These are phyloP conservation scores for Ctenosaura bakeri DNA, from an alignment of 2,797 vertebrate genomes.

Conservation along the genomic window DNA sequence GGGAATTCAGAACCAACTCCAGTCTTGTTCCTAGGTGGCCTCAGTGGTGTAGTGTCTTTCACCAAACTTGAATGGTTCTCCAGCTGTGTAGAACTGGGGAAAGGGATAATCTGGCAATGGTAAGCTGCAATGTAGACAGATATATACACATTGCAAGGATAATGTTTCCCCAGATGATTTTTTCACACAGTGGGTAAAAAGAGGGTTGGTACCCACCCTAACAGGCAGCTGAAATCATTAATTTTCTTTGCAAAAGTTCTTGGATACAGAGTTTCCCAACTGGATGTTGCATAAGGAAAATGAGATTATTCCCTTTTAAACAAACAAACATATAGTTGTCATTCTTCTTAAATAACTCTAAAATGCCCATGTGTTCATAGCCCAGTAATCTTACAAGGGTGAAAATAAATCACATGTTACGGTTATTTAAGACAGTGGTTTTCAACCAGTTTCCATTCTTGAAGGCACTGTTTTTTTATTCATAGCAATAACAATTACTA, in stretches of 20 bases:
- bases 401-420: no score
- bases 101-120: neutral
- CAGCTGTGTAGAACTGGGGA: neutral
- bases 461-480: no score
- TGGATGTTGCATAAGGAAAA: neutral
- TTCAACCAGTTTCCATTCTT: no score
- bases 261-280: neutral
- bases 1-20: no score
- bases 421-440: no score
- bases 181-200: neutral
- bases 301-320: neutral
- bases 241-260: neutral
- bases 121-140: neutral
- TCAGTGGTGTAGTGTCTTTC: neutral
- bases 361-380: no score
- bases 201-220: neutral
- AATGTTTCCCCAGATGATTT: neutral
- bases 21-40: no score
- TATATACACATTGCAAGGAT: neutral
- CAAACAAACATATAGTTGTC: neutral
- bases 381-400: no score
- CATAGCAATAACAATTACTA: no score
- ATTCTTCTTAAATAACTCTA: neutral
- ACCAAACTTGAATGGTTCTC: neutral
- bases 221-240: neutral